These are phyloP conservation scores for Gallinago jamesoni DNA, from an alignment of 2,113 vertebrate genomes.

Conservation along the genomic window DNA sequence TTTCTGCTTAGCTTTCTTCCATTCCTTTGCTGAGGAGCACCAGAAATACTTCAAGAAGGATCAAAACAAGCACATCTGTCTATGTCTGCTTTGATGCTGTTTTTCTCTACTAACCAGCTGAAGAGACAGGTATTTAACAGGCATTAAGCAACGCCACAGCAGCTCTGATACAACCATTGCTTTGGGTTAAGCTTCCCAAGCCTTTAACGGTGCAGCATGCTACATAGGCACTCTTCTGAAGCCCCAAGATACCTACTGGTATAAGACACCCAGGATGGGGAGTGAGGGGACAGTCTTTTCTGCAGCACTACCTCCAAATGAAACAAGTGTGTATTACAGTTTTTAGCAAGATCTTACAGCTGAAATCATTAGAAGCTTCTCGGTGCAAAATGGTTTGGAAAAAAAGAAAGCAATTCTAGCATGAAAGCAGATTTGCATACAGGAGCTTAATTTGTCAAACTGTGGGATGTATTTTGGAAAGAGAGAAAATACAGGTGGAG, in stretches of 20 bases:
- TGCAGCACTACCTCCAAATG: neutral
- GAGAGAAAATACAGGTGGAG: neutral
- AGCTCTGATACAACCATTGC: neutral
- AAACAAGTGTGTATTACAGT: neutral
- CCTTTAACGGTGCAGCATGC: neutral
- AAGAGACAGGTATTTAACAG: neutral
- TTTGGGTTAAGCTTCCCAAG: neutral
- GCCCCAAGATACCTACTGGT: neutral
- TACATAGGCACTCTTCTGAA: neutral
- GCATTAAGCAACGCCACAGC: neutral
- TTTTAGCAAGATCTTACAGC: neutral
- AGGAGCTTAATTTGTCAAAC: neutral
- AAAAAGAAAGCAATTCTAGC: neutral
- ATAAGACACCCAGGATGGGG: neutral
- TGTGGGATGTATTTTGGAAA: neutral
- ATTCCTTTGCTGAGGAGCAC: neutral
- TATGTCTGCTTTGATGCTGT: neutral
- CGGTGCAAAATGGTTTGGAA: neutral
- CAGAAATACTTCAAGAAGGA: neutral
- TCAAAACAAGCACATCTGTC: neutral
- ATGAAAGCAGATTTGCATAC: neutral
- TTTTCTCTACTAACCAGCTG: neutral
- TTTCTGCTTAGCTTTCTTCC: neutral
- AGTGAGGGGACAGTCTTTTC: neutral
- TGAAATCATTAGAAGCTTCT: neutral